phyloP scores from a whole-genome alignment of 2,888 invertebrate species.

The Ormyrus labotus region DNA sequence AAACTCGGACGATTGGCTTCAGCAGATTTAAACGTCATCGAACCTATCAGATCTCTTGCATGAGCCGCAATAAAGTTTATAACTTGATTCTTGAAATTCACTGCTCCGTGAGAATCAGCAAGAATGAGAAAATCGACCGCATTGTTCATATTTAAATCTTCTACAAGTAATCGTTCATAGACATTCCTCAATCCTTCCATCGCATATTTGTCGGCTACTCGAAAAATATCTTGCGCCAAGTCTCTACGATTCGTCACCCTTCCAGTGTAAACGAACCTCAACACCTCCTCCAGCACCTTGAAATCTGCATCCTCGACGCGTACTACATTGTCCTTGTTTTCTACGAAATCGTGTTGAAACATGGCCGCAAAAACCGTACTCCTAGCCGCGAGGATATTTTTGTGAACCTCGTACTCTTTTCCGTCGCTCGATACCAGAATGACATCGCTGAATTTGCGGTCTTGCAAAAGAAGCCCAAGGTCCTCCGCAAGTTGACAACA shows the following conservation, averaged over 20 bases:
- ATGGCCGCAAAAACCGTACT: too few species aligned
- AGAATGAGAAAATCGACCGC: conserved; percentile 9
- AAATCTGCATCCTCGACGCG: too few species aligned
- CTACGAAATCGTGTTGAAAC: too few species aligned
- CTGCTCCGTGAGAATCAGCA: conserved; percentile 5
- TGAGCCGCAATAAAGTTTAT: neutral
- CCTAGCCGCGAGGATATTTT: too few species aligned
- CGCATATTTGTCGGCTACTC: conserved; percentile 17
- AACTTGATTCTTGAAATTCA: neutral
- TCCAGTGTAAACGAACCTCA: neutral
- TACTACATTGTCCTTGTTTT: too few species aligned
- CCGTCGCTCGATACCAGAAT: too few species aligned
- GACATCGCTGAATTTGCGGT: too few species aligned
- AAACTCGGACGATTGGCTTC: too few species aligned
- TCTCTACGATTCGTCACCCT: neutral
- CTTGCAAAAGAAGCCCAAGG: too few species aligned
- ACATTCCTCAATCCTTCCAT: conserved; percentile 9
- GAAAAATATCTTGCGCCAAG: neutral
- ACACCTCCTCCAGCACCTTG: neutral
- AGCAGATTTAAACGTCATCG: too few species aligned
- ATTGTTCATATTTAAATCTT: neutral
- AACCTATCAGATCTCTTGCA: neutral
- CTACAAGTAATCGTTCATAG: conserved; percentile 2
- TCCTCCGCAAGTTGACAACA: too few species aligned
- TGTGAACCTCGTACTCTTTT: too few species aligned